phyloP scores from a whole-genome alignment of 2,113 vertebrate species.

The Eidolon helvum region DNA sequence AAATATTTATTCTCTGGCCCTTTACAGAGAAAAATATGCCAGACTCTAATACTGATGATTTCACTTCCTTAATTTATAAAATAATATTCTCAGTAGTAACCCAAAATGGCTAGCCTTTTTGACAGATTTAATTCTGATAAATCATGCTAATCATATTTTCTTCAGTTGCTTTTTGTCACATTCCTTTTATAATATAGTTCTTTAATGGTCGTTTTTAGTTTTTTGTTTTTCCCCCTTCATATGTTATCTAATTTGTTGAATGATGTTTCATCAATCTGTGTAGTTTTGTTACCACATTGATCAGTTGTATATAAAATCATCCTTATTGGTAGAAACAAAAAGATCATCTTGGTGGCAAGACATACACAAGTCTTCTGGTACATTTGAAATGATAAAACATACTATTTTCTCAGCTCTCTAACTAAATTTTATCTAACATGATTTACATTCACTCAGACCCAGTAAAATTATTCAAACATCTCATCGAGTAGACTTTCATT shows the following conservation, averaged over 20 bases:
- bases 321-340: slow-evolving; percentile 77
- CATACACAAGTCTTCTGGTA: slow-evolving; percentile 59
- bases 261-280: slow-evolving; percentile 75
- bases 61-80: slow-evolving; percentile 55
- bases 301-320: slow-evolving; percentile 66
- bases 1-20: neutral
- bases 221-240: slow-evolving; percentile 51
- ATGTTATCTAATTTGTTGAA: slow-evolving; percentile 60
- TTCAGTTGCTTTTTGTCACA: slow-evolving; percentile 67
- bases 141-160: slow-evolving; percentile 50
- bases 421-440: slow-evolving; percentile 63
- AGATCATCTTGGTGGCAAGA: slow-evolving; percentile 79
- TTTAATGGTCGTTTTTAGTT: slow-evolving; percentile 37
- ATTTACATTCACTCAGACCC: slow-evolving; percentile 57
- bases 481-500: slow-evolving; percentile 52
- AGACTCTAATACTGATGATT: slow-evolving; percentile 47
- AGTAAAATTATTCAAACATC: slow-evolving; percentile 58
- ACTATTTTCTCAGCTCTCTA: slow-evolving; percentile 50
- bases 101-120: slow-evolving; percentile 75
- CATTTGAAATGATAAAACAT: slow-evolving; percentile 46
- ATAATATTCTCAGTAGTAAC: slow-evolving; percentile 71
- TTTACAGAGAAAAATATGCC: slow-evolving; percentile 5
- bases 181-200: slow-evolving; percentile 65
- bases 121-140: slow-evolving; percentile 71
- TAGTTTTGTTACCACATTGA: slow-evolving; percentile 78